Base-by-base conservation (phyloP, 2,113 vertebrate genomes). In the Mastomys coucha region DNA sequence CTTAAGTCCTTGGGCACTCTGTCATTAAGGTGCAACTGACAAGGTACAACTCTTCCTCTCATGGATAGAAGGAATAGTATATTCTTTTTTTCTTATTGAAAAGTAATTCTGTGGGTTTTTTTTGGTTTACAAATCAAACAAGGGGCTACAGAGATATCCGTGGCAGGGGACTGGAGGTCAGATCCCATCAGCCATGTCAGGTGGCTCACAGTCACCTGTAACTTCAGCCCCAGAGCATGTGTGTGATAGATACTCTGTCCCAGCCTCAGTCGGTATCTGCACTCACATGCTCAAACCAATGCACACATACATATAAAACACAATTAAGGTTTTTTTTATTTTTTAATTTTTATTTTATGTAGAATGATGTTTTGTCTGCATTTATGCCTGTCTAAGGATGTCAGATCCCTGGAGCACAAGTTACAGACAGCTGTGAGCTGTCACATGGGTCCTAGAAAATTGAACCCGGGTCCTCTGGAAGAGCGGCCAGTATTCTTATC, bases 51-150 rank as follows among this genome's bases (percentile, higher is more conserved):
- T 33, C 11, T 33, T 12, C 67, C 31, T 69, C 53, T 39, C 53
- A 94, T 72, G 39, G 58, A 0, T 77, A 72, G 75, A 75, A 10
- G 11, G 53, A 91, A 51, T 92, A 65, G 78, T 77, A 42, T 20
- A 28, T 95, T 56, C 53, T 93, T 86, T 91, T 16, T 58, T 58
- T 58, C 58, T 58, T 85, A 4, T 49, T 53, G 49, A 13, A 91
- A 86, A 89, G 33, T 36, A 93, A 91, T 67, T 65, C 0, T 17
- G 13, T 76, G 65, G 10, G n/a, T 88, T 56, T 3, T 91, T 94
- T 75, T 42, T 39, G 91, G 53, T 95, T 95, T 91, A 76, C 22
- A 95, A 89, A 17, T 91, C 58, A 85, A 31, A 45, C 58, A 85
- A 85, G 39, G 39, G 14, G 4, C 39, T 65, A 65, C 65, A 17